Base-by-base conservation (phyloP, 2,113 vertebrate genomes). In the Scartelaos histophorus region DNA sequence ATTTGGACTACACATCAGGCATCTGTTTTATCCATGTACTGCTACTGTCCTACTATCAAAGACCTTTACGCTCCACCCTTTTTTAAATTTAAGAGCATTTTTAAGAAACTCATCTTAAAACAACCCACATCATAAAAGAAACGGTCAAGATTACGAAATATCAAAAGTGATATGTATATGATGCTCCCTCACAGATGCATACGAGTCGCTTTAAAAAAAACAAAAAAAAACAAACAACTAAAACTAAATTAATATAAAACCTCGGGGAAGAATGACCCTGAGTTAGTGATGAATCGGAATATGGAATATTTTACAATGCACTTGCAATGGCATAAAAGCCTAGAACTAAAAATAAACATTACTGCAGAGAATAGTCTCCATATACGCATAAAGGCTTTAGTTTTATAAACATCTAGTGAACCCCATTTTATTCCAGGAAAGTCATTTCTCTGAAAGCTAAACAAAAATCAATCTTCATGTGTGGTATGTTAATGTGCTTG, bases 301-400 rank as follows among this genome's bases (percentile, higher is more conserved):
- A 9, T n/a, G 17, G n/a, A 9, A 53, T 54, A 10, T 54, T 54
- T 38, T 64, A n/a, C 61, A n/a, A 11, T 43, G 3, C 13, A 19
- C 43, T 35, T n/a, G 86, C 66, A 22, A 70, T 10, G 13, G 82
- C 74, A 88, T 72, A 76, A 78, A 84, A 79, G 74, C 60, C 76
- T 79, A 81, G 79, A 81, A 86, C 47, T 84, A 22, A 87, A 90
- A 93, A 91, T 87, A 91, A 91, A 90, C 84, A 88, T 75, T 73
- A 78, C 73, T 74, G 74, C 83, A 70, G 60, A 85, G 82, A 49
- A 74, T 35, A 67, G 68, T 76, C 81, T 78, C 70, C 60, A 82
- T 86, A 78, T 77, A 75, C 87, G 89, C 82, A 65, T 83, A 87
- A 71, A 77, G 80, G 78, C 47, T 80, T 80, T 69, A 90, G 83